Conservation (phyloP, 1,140 invertebrate species). For the Ips typographus region DNA sequence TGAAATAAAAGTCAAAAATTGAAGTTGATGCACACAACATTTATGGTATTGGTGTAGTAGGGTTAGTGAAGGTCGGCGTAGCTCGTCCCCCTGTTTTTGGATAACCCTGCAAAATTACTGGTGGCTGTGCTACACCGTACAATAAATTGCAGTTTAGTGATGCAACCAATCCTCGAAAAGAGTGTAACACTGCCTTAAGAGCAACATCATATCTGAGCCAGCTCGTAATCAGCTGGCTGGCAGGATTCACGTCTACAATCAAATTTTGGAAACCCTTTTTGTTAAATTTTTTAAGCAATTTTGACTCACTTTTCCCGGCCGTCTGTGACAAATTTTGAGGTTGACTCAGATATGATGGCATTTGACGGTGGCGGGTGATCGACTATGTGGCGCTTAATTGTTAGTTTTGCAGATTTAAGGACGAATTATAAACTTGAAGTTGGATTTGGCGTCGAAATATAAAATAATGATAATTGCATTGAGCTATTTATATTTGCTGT, state of each 20-base stretch:
- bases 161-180: conserved; percentile 3
- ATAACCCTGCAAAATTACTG: conserved; percentile 57
- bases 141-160: conserved; percentile 11
- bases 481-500: too few relatives aligned
- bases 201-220: conserved; percentile 67
- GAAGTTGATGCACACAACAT: conserved; percentile 26
- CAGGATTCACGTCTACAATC: conserved; percentile 17
- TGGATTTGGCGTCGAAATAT: too few relatives aligned
- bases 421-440: too few relatives aligned
- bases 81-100: conserved; percentile 50
- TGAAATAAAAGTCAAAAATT: conserved; percentile 12
- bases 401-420: too few relatives aligned
- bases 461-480: too few relatives aligned
- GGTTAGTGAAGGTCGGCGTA: conserved; percentile 46
- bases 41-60: conserved; percentile 25
- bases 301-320: conserved; percentile 53
- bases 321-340: conserved; percentile 47
- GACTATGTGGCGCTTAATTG: conserved; percentile 12
- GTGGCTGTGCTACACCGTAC: conserved; percentile 16
- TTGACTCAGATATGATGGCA: conserved; percentile 68
- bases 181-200: conserved; percentile 44
- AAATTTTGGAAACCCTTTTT: conserved; percentile 8
- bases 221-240: conserved; percentile 42
- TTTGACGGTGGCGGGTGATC: conserved; percentile 66
- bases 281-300: conserved; percentile 21